These are phyloP conservation scores for Denticeps clupeoides DNA, from an alignment of 2,797 vertebrate genomes.

Conservation along the genomic window DNA sequence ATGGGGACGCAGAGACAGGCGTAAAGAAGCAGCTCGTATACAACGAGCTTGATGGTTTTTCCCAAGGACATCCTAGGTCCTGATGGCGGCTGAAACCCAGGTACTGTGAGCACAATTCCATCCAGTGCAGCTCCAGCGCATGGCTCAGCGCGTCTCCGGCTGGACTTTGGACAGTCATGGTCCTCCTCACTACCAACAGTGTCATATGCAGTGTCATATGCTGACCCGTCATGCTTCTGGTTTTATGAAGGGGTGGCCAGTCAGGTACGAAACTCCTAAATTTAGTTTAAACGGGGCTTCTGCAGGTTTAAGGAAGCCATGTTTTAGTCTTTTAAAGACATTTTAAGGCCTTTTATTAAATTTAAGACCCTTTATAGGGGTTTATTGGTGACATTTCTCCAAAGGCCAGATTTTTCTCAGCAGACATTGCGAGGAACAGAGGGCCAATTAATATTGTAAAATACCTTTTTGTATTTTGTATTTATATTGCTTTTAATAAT, in stretches of 20 bases:
- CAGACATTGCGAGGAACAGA: too few species aligned
- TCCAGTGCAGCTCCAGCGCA: constrained; percentile 31
- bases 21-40: constrained; percentile 62
- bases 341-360: too few species aligned
- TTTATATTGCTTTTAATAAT: too few species aligned
- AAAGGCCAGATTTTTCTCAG: too few species aligned
- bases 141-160: constrained; percentile 4
- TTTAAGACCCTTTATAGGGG: too few species aligned
- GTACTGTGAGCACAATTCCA: constrained; percentile 19
- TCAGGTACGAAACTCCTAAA: neutral
- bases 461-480: too few species aligned
- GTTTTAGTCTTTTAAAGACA: too few species aligned
- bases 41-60: constrained; percentile 56
- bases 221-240: constrained; percentile 41
- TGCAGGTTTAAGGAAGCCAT: too few species aligned
- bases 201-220: constrained; percentile 49
- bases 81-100: neutral
- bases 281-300: too few species aligned
- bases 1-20: constrained; percentile 42
- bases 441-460: too few species aligned
- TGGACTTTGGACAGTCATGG: constrained; percentile 58
- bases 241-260: constrained; percentile 34
- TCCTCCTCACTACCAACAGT: constrained; percentile 48
- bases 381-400: too few species aligned
- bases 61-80: constrained; percentile 40